Percentiles rank a stretch among this genome's conserved stretches.
phyloP scores from a whole-genome alignment of 2,797 vertebrate genomes.

The Trichosurus vulpecula region DNA sequence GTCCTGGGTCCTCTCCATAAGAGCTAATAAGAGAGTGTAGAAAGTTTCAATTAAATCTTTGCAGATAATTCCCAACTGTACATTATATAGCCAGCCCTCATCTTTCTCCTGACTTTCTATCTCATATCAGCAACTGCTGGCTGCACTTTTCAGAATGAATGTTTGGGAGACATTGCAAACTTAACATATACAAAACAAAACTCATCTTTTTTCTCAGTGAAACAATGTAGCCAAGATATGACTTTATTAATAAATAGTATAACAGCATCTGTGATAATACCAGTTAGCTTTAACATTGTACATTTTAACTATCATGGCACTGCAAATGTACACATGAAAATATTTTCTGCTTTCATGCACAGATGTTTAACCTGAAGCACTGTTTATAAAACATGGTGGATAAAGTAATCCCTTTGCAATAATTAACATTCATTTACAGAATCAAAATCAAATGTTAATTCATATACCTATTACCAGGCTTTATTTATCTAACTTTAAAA shows the following conservation, averaged over 20 bases:
- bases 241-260: conserved; percentile 88
- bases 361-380: conserved; percentile 54
- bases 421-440: conserved; percentile 66
- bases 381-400: conserved; percentile 70
- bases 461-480: too few species aligned
- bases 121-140: too few species aligned
- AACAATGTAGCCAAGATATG: conserved; percentile 60
- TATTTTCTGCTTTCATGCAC: conserved; percentile 67
- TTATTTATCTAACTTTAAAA: conserved; percentile 16
- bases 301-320: conserved; percentile 11
- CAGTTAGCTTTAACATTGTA: conserved; percentile 70
- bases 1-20: too few species aligned
- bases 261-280: conserved; percentile 81
- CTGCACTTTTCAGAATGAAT: too few species aligned
- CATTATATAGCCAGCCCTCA: too few species aligned
- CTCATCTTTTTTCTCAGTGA: too few species aligned
- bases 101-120: too few species aligned
- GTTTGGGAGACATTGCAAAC: too few species aligned
- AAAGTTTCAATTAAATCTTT: too few species aligned
- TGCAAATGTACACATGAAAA: conserved; percentile 61
- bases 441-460: conserved; percentile 68
- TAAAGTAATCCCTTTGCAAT: conserved; percentile 67
- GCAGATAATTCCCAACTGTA: too few species aligned
- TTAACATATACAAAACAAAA: too few species aligned
- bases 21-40: too few species aligned